Base-by-base conservation (phyloP, 2,113 vertebrate genomes). In the Zeus faber region DNA sequence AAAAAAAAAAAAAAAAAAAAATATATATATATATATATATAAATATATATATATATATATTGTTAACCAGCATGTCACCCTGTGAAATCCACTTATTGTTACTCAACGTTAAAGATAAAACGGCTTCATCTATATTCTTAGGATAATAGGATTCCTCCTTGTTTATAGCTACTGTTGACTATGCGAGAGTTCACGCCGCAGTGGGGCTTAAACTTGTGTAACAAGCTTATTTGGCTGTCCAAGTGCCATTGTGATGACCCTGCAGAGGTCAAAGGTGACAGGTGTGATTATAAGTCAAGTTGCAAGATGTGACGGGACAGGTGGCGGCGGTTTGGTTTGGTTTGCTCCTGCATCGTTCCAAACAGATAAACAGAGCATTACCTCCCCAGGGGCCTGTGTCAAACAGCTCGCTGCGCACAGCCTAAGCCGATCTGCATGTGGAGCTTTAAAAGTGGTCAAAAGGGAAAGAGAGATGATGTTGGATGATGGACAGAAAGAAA, bases 131-230 rank as follows among this genome's bases (percentile, higher is more conserved):
- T 54, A 40, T 52, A 59, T 70, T 61, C 63, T 78, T 53, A 62
- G 66, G 55, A 67, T 82, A 80, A 84, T 59, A 54, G 64, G 72
- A 77, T 75, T 63, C 13, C 14, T 24, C 13, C 56, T 50, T 65
- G 67, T 80, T 76, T 70, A 62, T 54, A 50, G 50, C 67, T 21
- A 18, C 51, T 62, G 45, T 62, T 52, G 65, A 43, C 27, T 52
- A 47, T 64, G 49, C 25, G 1, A 22, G 24, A 67, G 59, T 52
- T 66, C 41, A 8, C 16, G 40, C 46, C 40, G 55, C 50, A 56
- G 49, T 57, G 39, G 29, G 57, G 72, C 35, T 78, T 79, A 67
- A 72, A 69, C 69, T 72, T 74, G 72, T 79, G 71, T 74, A 85
- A 82, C 51, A 7, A 73, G 71, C 44, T 75, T 84, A 77, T 77